Evolutionary conservation across 2,888 invertebrate genomes (phyloP).

Genomic region (Linnaemya tessellans): DNA sequence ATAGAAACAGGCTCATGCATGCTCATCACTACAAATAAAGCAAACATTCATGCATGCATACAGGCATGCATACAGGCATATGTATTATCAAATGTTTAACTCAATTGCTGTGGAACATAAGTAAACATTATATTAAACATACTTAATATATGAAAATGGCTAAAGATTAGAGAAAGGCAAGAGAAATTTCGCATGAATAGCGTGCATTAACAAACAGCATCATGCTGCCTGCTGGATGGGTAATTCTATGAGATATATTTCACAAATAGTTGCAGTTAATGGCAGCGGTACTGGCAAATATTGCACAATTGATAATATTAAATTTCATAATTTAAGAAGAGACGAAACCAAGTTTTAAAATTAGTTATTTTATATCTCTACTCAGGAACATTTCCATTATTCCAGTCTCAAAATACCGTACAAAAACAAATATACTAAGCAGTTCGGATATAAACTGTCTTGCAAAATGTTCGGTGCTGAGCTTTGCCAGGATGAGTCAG

Average conservation of each 20-base stretch:
- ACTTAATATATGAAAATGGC: constrained; percentile 42
- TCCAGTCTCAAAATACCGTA: no score
- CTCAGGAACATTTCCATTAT: no score
- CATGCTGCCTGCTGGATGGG: neutral
- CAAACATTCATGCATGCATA: constrained; percentile 55
- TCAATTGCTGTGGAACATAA: constrained; percentile 48
- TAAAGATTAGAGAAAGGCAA: neutral
- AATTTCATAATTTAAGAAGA: neutral
- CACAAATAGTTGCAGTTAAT: neutral
- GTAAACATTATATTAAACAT: constrained; percentile 51
- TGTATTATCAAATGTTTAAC: constrained; percentile 45
- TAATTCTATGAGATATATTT: neutral
- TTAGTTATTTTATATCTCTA: no score
- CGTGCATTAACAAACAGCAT: neutral
- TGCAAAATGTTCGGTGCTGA: no score
- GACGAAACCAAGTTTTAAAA: no score
- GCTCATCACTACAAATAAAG: constrained; percentile 1
- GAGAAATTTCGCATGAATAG: neutral
- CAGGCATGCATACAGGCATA: neutral
- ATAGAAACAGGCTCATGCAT: neutral
- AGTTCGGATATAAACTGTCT: no score
- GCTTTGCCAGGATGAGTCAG: no score
- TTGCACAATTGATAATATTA: neutral
- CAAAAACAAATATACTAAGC: no score
- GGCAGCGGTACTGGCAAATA: neutral